These are phyloP conservation scores for Drosophila asahinai DNA, from an alignment of 1,140 invertebrate genomes.

Conservation along the genomic window DNA sequence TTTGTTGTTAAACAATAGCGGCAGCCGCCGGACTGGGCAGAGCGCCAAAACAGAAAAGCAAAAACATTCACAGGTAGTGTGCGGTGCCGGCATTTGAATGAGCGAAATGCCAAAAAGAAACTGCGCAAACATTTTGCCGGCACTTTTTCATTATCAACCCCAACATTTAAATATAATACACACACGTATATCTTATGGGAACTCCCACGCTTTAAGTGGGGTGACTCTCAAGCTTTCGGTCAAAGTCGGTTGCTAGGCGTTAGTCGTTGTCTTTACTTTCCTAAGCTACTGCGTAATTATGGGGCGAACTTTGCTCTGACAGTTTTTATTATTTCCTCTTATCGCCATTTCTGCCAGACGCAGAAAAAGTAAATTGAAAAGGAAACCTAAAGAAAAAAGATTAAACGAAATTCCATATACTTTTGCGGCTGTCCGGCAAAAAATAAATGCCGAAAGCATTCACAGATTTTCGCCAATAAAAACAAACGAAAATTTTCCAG, in stretches of 20 bases:
- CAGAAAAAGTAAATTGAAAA: constrained; percentile 31
- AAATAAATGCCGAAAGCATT: constrained; percentile 18
- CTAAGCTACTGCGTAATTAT: constrained; percentile 59
- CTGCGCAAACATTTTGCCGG: constrained; percentile 31
- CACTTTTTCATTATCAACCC: constrained; percentile 25
- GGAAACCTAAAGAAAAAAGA: constrained; percentile 13
- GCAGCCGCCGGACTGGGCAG: constrained; percentile 43
- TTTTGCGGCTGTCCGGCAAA: constrained; percentile 10
- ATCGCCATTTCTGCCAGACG: constrained; percentile 51
- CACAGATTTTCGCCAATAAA: constrained; percentile 41
- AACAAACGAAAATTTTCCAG: constrained; percentile 54
- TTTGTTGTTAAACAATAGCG: constrained; percentile 77
- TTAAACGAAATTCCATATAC: constrained; percentile 33
- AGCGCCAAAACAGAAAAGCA: constrained; percentile 48
- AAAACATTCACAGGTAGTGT: constrained; percentile 55
- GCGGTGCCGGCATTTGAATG: constrained; percentile 42
- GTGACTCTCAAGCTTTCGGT: constrained; percentile 1
- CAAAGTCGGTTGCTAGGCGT: constrained; percentile 59
- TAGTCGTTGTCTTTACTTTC: constrained; percentile 30
- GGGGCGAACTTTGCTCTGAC: constrained; percentile 49
- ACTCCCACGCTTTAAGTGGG: constrained; percentile 22
- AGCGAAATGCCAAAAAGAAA: constrained; percentile 5
- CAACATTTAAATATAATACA: constrained; percentile 9
- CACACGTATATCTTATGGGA: too few relatives aligned
- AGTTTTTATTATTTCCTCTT: constrained; percentile 33